Evolutionary conservation across 2,113 vertebrate genomes (phyloP), one percentile per base, ranked within the genome.

Genomic region (Alces alces): DNA sequence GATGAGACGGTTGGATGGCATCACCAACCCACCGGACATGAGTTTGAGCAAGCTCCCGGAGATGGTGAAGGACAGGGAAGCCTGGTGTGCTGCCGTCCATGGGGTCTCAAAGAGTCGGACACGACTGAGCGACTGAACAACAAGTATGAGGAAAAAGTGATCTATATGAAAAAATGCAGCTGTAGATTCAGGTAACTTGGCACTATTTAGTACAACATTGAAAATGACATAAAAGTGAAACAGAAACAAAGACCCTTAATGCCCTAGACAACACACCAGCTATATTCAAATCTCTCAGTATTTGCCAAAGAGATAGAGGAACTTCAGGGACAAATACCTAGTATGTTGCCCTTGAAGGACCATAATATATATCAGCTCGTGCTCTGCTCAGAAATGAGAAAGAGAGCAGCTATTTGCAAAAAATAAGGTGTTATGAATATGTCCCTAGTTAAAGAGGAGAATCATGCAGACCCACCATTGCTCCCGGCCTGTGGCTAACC

Each of bases 351-450:
- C 19, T 87, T 28, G 39, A 84, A 90, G 36, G 60, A 54, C 28
- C 25, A n/a, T 58, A 27, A n/a, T 76, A 89, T 43, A 15, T 80
- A 57, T n/a, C 55, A n/a, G 15, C 8, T 87, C 57, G 7, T 92
- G 64, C 97, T 95, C 11, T 28, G 54, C 82, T 87, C 47, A 21
- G 64, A 91, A 93, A 85, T 70, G 80, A 96, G 45, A 93, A 83
- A 95, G 30, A 61, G n/a, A 92, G 50, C 43, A 82, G 23, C 58
- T 54, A 55, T 87, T 87, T 92, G 27, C 27, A 50, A 80, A 97
- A 94, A 79, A 21, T n/a, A 87, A 82, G 6, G 6, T 70, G 33
- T 83, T 73, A 76, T 85, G 93, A 94, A 78, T 82, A 95, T 91
- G 58, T 25, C 66, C 43, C 28, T 55, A 11, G 33, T 30, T 57